Percentiles rank a stretch among this genome's conserved stretches.
Conservation (phyloP, 2,888 invertebrate genomes). For the Lagria hirta region DNA sequence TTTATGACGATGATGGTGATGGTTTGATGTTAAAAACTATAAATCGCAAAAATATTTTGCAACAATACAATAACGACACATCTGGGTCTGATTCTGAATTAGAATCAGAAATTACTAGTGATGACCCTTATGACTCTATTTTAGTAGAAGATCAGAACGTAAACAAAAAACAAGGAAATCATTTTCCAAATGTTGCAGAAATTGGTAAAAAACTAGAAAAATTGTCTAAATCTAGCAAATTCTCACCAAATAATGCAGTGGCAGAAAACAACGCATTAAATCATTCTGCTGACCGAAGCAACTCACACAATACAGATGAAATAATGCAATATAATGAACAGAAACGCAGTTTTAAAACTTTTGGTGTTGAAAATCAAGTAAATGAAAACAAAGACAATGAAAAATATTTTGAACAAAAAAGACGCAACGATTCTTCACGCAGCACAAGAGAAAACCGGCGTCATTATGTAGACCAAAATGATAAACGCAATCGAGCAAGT, state of each 20-base stretch:
- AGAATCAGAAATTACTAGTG: constrained; percentile 66
- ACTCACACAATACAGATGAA: constrained; percentile 38
- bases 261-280: constrained; percentile 42
- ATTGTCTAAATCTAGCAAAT: constrained; percentile 52
- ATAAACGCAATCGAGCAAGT: constrained; percentile 45
- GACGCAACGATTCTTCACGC: constrained; percentile 33
- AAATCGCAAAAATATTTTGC: constrained; percentile 71
- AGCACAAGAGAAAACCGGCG: constrained; percentile 40
- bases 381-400: constrained; percentile 43
- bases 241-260: constrained; percentile 44
- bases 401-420: constrained; percentile 31
- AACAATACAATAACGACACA: constrained; percentile 66
- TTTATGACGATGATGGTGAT: constrained; percentile 68
- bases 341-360: constrained; percentile 49
- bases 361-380: constrained; percentile 44
- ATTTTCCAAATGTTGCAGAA: constrained; percentile 56
- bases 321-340: constrained; percentile 43
- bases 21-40: constrained; percentile 71
- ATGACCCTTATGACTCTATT: constrained; percentile 78
- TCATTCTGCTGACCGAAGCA: constrained; percentile 35
- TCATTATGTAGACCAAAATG: constrained; percentile 41
- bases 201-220: constrained; percentile 54
- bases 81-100: constrained; percentile 65
- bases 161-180: constrained; percentile 42
- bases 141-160: constrained; percentile 72